phyloP scores from a whole-genome alignment of 2,113 vertebrate species.

The Macquaria australasica region DNA sequence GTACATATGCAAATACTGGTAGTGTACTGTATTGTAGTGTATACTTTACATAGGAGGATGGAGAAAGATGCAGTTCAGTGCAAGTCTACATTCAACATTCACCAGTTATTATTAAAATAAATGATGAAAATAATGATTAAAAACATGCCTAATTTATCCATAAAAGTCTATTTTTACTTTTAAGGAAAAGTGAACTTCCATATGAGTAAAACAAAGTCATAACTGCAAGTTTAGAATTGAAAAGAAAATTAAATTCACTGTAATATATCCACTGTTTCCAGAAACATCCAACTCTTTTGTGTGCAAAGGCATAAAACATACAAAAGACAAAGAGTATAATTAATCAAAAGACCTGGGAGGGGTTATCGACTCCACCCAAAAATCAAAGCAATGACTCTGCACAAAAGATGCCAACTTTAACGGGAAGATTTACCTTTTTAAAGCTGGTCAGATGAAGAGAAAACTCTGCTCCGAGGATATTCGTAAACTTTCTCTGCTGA shows the following conservation, averaged over 20 bases:
- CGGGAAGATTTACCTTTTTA: constrained; percentile 53
- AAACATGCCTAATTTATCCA: neutral
- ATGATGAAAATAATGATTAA: neutral
- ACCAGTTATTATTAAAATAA: neutral
- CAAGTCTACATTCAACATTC: constrained; percentile 4
- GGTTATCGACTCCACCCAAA: constrained; percentile 63
- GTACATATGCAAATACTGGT: neutral
- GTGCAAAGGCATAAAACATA: neutral
- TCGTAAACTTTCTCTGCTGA: neutral
- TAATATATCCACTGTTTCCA: neutral
- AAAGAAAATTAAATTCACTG: neutral
- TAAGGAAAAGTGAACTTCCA: neutral
- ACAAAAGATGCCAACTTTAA: neutral
- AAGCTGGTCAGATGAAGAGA: neutral
- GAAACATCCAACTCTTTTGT: neutral
- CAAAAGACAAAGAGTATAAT: constrained; percentile 27
- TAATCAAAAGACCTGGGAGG: constrained; percentile 50
- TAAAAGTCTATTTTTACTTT: neutral
- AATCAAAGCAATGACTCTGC: constrained; percentile 8
- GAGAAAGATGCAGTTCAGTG: neutral
- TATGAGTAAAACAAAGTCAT: neutral
- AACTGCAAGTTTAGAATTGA: neutral
- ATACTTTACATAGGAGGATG: neutral
- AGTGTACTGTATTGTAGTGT: neutral
- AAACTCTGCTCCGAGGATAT: constrained; percentile 3